Base-by-base conservation (phyloP, 2,888 invertebrate species). In the Phaedon cochleariae region DNA sequence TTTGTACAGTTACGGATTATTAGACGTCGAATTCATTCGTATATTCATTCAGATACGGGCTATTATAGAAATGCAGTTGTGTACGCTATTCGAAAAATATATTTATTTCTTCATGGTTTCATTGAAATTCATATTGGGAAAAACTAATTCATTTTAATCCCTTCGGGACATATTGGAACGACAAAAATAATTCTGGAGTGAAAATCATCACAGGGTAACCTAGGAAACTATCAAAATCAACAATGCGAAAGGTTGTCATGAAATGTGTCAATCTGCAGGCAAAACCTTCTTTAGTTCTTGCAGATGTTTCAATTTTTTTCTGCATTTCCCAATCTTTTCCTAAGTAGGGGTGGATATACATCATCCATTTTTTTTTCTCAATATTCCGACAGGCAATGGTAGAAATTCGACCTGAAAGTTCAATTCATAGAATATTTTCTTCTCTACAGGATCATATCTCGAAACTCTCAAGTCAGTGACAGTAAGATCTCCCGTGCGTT, bases 211-310 rank as follows among this genome's bases (percentile, higher is more conserved):
- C n/a, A n/a, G n/a, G n/a, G n/a, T n/a, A n/a, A n/a, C n/a, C n/a
- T n/a, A n/a, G n/a, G n/a, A n/a, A n/a, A n/a, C n/a, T n/a, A n/a
- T n/a, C n/a, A n/a, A n/a, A n/a, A n/a, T n/a, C n/a, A n/a, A n/a
- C n/a, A n/a, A n/a, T n/a, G n/a, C n/a, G 26, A 6, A 5, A 26
- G 6, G 26, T 3, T 70, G 62, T 65, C 31, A n/a, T 57, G 15
- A 17, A 64, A 66, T 5, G 4, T 20, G 45, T 34, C 17, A 21
- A 48, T 17, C 52, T 41, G 18, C 15, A 54, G 18, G 51, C n/a
- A 59, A 18, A n/a, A 18, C 49, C 20, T 20, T 21, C 20, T 49
- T 49, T 20, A 49, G 12, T 9, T 21, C n/a, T 49, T 49, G 49
- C 12, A 49, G 49, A 20, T 49, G 49, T 49, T 12, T 20, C 49